Base-by-base conservation (phyloP, 1,140 invertebrate species). In the Procambarus clarkii region DNA sequence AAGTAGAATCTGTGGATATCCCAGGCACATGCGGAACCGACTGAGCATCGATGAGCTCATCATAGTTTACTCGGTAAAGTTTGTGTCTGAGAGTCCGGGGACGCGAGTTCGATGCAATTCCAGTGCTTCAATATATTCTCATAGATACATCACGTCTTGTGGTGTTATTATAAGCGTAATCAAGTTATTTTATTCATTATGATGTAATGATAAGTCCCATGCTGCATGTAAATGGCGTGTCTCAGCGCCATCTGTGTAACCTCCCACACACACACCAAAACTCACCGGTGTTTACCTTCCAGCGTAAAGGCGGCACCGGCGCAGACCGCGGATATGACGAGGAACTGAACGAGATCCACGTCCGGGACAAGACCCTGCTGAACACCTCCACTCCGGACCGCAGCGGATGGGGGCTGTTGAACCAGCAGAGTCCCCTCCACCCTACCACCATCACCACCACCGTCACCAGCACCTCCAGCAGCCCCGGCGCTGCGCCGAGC, bases 301-400 rank as follows among this genome's bases (percentile, higher is more conserved):
- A 91, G 88, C 82, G 82, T 91, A 91, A 91, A 91, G 82, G 81
- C 82, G 79, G 88, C 88, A 64, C 81, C 82, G 76, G 88, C 71
- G 54, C 82, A 91, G 88, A 91, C 85, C 83, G 88, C 82, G 60
- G 88, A 86, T 91, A 91, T 91, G 88, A 91, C 88, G 88, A 91
- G 88, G 88, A 91, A 85, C 76, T 91, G 58, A 91, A 91, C 58
- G 88, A 91, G 60, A 91, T 91, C 58, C 88, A 91, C 76, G 83
- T 91, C 74, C 88, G 88, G 3, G 88, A 91, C 34, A 91, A 74
- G 71, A 84, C 82, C 44, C 50, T 85, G 15, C 88, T 91, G 50
- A 91, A 91, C 76, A 91, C 87, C 60, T 82, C 79, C 44, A 77
- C 81, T 2, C n/a, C n/a, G n/a, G 81, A 79, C 81, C 48, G 81